Percentiles rank a stretch among this genome's conserved stretches.
These are phyloP conservation scores for Dynastes maya DNA, from an alignment of 2,888 invertebrate genomes.

Conservation along the genomic window DNA sequence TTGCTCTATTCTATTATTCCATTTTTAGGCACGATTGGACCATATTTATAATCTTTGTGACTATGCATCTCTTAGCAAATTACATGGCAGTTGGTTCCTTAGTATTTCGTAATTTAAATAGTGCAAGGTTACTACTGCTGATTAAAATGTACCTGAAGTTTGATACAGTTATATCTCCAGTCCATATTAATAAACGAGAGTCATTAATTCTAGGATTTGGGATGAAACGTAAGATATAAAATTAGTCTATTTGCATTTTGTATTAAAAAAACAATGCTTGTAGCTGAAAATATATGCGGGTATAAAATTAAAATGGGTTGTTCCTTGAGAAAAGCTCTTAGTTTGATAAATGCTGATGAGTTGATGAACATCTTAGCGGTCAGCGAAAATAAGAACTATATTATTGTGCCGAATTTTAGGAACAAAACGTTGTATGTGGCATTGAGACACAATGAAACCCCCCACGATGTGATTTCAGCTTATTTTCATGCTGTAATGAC, in stretches of 20 bases:
- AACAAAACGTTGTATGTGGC: conserved; percentile 73
- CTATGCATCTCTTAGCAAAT: conserved; percentile 89
- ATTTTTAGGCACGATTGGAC: conserved; percentile 79
- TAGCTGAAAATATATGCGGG: conserved; percentile 76
- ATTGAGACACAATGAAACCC: conserved; percentile 72
- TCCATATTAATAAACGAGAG: conserved; percentile 81
- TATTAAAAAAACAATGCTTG: conserved; percentile 61
- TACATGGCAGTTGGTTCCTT: conserved; percentile 89
- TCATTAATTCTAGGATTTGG: conserved; percentile 77
- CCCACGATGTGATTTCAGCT: conserved; percentile 76
- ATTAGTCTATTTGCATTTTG: conserved; percentile 46
- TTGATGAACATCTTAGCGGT: conserved; percentile 69
- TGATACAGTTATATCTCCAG: conserved; percentile 77
- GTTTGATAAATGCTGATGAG: conserved; percentile 59
- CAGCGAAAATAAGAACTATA: conserved; percentile 73
- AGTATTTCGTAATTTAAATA: conserved; percentile 86
- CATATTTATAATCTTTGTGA: conserved; percentile 83
- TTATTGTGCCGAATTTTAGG: conserved; percentile 72
- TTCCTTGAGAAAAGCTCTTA: conserved; percentile 71
- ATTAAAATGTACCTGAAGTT: conserved; percentile 79
- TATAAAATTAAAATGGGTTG: conserved; percentile 76
- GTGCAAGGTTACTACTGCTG: conserved; percentile 81
- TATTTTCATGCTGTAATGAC: conserved; percentile 81
- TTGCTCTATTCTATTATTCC: conserved; percentile 44
- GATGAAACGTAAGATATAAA: conserved; percentile 63